Evolutionary conservation across 2,888 invertebrate genomes (phyloP), one percentile per base, ranked within the genome.

Genomic region (Acanthococcus lagerstroemiae): DNA sequence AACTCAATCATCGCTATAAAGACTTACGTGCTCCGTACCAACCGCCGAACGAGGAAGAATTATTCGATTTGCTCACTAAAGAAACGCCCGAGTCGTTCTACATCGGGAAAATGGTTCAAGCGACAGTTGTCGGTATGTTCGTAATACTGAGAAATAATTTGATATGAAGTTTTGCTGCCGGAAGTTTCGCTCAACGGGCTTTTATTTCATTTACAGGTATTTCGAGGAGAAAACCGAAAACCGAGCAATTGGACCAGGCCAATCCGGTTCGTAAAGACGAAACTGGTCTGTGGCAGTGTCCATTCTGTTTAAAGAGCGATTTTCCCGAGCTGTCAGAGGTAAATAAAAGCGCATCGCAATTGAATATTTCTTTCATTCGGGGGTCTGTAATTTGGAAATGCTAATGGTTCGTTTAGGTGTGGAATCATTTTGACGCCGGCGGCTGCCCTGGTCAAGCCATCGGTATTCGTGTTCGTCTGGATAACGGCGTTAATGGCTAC

Each of bases 351-450:
- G 21, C 9, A 37, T 66, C 21, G 19, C 21, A 50, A n/a, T 58
- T 12, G 4, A 48, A 48, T 48, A 12, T 17, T 6, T 48, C 6
- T n/a, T 27, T n/a, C 17, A 48, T n/a, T n/a, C n/a, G n/a, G n/a
- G n/a, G n/a, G n/a, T n/a, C n/a, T n/a, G n/a, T n/a, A n/a, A n/a
- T n/a, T n/a, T n/a, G n/a, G n/a, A n/a, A n/a, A 19, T n/a, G 21
- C 9, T 50, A 19, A 1, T 50, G 37, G 2, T 67, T 19, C 37
- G 19, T 56, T 60, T 68, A 80, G 79, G 95, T 96, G 55, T 97
- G 96, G 96, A 94, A 92, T 77, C 96, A 97, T 77, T 96, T 96
- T 79, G 96, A 97, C 77, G 90, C 92, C 0, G 92, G 90, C 26
- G 85, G 88, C 1, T 99, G 99, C 78, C 95, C 93, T 0, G 99